phyloP scores from a whole-genome alignment of 2,888 invertebrate genomes.

The Agrenia bidenticulata region DNA sequence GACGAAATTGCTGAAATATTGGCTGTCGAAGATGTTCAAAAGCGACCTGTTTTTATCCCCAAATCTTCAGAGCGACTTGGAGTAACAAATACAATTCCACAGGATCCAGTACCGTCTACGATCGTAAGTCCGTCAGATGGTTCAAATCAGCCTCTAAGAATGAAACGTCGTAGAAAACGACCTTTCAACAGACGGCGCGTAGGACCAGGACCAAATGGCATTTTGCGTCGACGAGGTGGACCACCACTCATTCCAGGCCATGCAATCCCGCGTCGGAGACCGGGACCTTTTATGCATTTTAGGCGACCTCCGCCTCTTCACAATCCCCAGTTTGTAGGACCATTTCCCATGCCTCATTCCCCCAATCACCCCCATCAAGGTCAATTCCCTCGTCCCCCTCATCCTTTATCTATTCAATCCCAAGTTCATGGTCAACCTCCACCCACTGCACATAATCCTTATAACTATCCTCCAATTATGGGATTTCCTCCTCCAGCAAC shows the following conservation, averaged over 20 bases:
- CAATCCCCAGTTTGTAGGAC: constrained; percentile 8
- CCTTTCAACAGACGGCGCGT: constrained; percentile 23
- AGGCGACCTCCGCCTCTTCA: constrained; percentile 12
- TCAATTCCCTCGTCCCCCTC: background rate
- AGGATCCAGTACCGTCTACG: constrained; percentile 17
- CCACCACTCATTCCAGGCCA: constrained; percentile 17
- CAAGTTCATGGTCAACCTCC: no score
- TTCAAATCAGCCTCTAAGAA: background rate
- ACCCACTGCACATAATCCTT: background rate
- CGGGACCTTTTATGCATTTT: constrained; percentile 1
- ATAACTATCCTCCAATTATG: background rate
- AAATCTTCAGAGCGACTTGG: no score
- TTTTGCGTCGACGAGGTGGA: constrained; percentile 21
- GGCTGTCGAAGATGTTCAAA: background rate
- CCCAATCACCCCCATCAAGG: constrained; percentile 7
- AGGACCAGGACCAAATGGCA: background rate
- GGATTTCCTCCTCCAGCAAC: constrained; percentile 9
- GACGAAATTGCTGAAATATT: constrained; percentile 17
- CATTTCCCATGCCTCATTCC: background rate
- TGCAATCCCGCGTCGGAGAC: background rate
- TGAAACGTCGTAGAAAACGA: constrained; percentile 19
- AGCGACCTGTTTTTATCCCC: no score
- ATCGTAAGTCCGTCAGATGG: background rate
- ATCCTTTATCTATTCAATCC: background rate
- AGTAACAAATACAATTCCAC: no score